phyloP scores from a whole-genome alignment of 37 sponge, comb jelly and placozoan genomes.

The Eunapius fragilis region DNA sequence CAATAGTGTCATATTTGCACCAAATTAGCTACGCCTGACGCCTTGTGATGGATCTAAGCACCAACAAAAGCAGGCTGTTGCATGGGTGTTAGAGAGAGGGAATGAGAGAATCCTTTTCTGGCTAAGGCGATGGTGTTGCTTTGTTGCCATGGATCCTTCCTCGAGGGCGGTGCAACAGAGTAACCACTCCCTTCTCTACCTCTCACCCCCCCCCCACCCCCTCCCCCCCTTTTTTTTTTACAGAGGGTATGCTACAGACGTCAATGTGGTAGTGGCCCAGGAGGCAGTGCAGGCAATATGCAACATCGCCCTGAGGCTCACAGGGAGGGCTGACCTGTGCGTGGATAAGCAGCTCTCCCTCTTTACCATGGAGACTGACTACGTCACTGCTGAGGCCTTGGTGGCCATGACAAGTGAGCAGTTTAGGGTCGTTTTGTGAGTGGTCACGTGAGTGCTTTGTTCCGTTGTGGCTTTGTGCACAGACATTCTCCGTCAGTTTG shows the following conservation, averaged over 20 bases:
- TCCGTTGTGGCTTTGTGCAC: background rate
- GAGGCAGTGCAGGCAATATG: conserved; percentile 83
- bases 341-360: conserved; percentile 82
- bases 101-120: no score
- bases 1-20: no score
- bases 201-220: no score
- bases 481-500: conserved; percentile 90
- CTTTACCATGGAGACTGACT: conserved; percentile 73
- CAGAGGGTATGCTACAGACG: conserved; percentile 92
- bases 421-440: no score
- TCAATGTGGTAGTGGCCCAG: conserved; percentile 71
- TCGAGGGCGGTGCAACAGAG: no score
- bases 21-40: no score
- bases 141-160: no score
- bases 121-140: no score
- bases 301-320: conserved; percentile 67
- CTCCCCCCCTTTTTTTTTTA: no score
- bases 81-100: no score
- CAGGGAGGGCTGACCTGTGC: conserved; percentile 68
- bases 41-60: no score
- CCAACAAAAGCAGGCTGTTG: no score
- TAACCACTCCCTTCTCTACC: background rate
- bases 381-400: conserved; percentile 81
- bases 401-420: conserved; percentile 83
- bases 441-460: background rate